These are phyloP conservation scores for Harlomillsia oculata DNA, from an alignment of 1,140 invertebrate species.

Conservation along the genomic window DNA sequence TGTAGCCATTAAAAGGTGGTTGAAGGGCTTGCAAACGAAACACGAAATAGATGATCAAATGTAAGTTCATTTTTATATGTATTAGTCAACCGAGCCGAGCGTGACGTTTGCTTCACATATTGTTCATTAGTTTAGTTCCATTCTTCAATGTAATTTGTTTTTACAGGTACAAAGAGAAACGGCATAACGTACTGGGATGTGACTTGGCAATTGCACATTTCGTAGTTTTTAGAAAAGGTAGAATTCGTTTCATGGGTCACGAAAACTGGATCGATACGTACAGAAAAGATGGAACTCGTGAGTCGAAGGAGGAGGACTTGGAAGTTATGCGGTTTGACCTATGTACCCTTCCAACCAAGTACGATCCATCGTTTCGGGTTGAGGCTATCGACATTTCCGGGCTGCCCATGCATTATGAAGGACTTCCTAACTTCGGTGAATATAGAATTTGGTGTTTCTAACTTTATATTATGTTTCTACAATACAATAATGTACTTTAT, in stretches of 20 bases:
- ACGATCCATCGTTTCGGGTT: conserved; percentile 47
- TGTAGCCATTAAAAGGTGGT: conserved; percentile 42
- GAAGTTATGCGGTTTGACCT: conserved; percentile 41
- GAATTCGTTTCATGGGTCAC: conserved; percentile 53
- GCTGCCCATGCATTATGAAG: conserved; percentile 55
- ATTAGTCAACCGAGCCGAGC: conserved; percentile 39
- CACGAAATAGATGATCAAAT: conserved; percentile 40
- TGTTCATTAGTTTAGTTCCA: neutral
- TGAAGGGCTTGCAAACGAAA: conserved; percentile 37
- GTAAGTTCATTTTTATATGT: conserved; percentile 34
- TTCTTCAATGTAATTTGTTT: neutral
- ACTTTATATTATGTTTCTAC: too few relatives aligned
- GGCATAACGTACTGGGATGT: conserved; percentile 47
- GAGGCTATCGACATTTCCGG: conserved; percentile 58
- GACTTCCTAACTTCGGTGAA: conserved; percentile 53
- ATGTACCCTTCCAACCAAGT: conserved; percentile 36
- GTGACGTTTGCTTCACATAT: neutral
- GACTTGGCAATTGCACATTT: conserved; percentile 68
- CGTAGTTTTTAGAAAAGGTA: conserved; percentile 53
- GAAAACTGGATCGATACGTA: conserved; percentile 44
- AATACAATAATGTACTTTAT: too few relatives aligned
- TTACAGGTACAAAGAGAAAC: conserved; percentile 41
- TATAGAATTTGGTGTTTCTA: conserved; percentile 9
- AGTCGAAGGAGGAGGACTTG: conserved; percentile 41
- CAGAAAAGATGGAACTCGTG: conserved; percentile 32